Evolutionary conservation across 2,797 vertebrate genomes (phyloP), one percentile per base, ranked within the genome.

Genomic region (Bufotes viridis): DNA sequence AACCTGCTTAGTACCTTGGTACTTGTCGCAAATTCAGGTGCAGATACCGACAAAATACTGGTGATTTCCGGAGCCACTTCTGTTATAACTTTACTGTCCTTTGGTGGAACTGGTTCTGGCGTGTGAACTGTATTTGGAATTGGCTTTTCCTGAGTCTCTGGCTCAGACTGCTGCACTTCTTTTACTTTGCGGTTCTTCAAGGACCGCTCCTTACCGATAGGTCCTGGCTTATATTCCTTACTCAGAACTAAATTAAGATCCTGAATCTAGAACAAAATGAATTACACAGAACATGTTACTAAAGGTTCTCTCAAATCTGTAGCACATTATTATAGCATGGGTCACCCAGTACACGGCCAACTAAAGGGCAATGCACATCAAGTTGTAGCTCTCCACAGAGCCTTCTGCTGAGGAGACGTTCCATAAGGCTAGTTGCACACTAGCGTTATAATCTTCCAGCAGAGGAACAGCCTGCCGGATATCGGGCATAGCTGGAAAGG

Each of bases 201-300:
- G 20, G 97, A 99, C 84, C 98, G 97, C 58, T 99, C 98, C 90
- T 99, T 99, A 83, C 98, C 98, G 74, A 99, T 99, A 75, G 98
- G 98, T 92, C 98, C 98, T 1, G 98, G 98, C 91, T 99, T 99
- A 92, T 99, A 98, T 88, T 99, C 98, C 94, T 99, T 99, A 89
- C 96, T 97, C 94, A 99, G 97, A 82, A 97, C 94, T 0, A 96
- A 96, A 94, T 96, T 97, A 92, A 99, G 95, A 90, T 99, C 97
- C 93, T 97, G 97, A 91, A 99, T 96, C 98, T 99, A 91, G 93
- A 72, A 74, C 53, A 49, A 53, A 53, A 24, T 22, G 24, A 82
- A 12, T 9, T 12, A 49, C 22, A 78, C 42, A 53, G 58, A 60
- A 60, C 42, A 42, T 2, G 58, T 60, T 60, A 63, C 1, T 20